phyloP scores from a whole-genome alignment of 2,797 vertebrate species.

The Dicrostonyx torquatus region DNA sequence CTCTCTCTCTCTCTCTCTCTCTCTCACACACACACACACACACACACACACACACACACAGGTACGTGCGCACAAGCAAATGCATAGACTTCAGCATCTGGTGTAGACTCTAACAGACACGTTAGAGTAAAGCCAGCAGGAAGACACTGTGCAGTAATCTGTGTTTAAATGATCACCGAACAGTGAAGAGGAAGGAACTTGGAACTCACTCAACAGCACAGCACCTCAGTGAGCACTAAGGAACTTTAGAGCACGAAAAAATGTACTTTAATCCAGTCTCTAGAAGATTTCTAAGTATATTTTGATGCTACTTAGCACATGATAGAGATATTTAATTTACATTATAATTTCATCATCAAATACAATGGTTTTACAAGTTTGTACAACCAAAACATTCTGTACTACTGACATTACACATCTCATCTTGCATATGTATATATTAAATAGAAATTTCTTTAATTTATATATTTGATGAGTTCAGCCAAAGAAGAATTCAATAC shows the following conservation, averaged over 20 bases:
- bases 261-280: neutral
- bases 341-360: neutral
- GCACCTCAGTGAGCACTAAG: neutral
- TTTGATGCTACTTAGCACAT: constrained; percentile 15
- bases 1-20: too few relatives aligned
- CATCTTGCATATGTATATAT: neutral
- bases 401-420: neutral
- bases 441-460: neutral
- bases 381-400: neutral
- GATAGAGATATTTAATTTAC: neutral
- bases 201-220: neutral
- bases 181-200: neutral
- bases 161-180: neutral
- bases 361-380: neutral
- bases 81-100: neutral
- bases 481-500: neutral
- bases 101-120: neutral
- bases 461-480: neutral
- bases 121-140: neutral
- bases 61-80: neutral
- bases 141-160: neutral
- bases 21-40: neutral
- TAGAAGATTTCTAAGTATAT: neutral
- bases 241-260: neutral
- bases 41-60: too few relatives aligned